Conservation (phyloP, 2,888 invertebrate species). For the Rhingia campestris region DNA sequence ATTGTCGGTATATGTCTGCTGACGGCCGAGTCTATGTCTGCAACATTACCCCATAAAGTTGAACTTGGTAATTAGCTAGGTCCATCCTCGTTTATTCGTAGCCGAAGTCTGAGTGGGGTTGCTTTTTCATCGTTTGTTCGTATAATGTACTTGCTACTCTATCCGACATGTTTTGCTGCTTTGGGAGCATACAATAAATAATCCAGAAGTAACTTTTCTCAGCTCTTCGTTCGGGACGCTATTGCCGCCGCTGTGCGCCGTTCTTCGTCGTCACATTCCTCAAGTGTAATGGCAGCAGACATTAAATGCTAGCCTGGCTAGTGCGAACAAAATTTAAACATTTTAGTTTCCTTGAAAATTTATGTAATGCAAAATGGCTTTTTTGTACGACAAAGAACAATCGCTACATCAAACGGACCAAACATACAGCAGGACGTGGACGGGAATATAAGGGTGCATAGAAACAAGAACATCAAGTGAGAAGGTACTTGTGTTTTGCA, state of each 20-base stretch:
- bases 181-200: slow-evolving; percentile 68
- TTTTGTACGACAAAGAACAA: slow-evolving; percentile 52
- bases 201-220: slow-evolving; percentile 56
- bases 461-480: slow-evolving; percentile 57
- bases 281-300: slow-evolving; percentile 67
- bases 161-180: slow-evolving; percentile 64
- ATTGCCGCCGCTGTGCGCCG: not conserved
- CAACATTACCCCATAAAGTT: slow-evolving; percentile 68
- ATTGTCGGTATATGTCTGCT: slow-evolving; percentile 34
- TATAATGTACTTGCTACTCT: slow-evolving; percentile 30
- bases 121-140: slow-evolving; percentile 11
- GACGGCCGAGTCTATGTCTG: slow-evolving; percentile 56
- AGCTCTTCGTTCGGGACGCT: slow-evolving; percentile 12
- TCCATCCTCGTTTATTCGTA: slow-evolving; percentile 46
- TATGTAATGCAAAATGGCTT: slow-evolving; percentile 67
- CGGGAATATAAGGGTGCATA: slow-evolving; percentile 45
- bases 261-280: slow-evolving; percentile 30
- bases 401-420: not conserved
- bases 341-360: slow-evolving; percentile 67
- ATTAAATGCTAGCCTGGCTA: slow-evolving; percentile 72
- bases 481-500: slow-evolving; percentile 46
- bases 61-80: slow-evolving; percentile 72
- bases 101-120: slow-evolving; percentile 48
- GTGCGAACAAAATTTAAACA: slow-evolving; percentile 65
- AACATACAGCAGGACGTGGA: slow-evolving; percentile 37